Percentiles rank a stretch among this genome's conserved stretches.
Conservation (phyloP, 2,113 vertebrate species). For the Gadus macrocephalus region DNA sequence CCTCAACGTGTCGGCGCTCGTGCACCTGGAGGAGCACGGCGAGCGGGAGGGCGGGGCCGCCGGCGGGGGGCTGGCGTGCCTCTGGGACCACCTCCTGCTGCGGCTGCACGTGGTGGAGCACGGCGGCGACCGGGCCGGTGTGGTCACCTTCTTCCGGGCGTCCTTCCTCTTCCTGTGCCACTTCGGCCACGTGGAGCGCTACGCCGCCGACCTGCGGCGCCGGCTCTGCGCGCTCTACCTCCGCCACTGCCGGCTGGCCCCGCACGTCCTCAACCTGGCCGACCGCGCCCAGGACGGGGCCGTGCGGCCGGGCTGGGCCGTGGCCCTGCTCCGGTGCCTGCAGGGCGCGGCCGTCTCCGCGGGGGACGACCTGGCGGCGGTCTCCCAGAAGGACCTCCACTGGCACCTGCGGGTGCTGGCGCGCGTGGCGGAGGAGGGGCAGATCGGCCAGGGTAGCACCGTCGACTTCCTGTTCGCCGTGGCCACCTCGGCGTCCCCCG, state of each 20-base stretch:
- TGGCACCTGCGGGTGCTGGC: conserved; percentile 80
- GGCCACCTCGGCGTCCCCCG: conserved; percentile 54
- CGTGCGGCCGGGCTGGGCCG: conserved; percentile 63
- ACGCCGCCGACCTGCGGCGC: conserved; percentile 51
- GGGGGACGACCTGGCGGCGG: conserved; percentile 25
- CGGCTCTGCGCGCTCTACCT: conserved; percentile 74
- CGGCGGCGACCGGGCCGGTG: conserved; percentile 52
- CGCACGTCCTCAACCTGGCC: conserved; percentile 78
- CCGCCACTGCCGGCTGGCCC: conserved; percentile 69
- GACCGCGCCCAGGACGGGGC: conserved; percentile 64
- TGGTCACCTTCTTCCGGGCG: conserved; percentile 77
- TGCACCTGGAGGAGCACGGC: conserved; percentile 77
- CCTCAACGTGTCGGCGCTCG: conserved; percentile 77
- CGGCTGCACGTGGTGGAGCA: conserved; percentile 71
- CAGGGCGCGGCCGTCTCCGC: conserved; percentile 64
- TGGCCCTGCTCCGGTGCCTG: conserved; percentile 62
- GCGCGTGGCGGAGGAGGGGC: conserved; percentile 70
- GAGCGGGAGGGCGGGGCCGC: conserved; percentile 64
- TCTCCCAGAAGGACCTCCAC: conserved; percentile 57
- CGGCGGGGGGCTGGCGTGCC: conserved; percentile 62
- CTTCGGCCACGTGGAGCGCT: conserved; percentile 62
- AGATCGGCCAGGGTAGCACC: conserved; percentile 58
- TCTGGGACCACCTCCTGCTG: conserved; percentile 72
- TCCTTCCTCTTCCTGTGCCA: conserved; percentile 74
- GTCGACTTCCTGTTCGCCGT: conserved; percentile 69